A percentile compares a stretch with the other conserved stretches of the same genome.
Conservation (phyloP, 2,888 invertebrate genomes). For the Meiosimyza decipiens region DNA sequence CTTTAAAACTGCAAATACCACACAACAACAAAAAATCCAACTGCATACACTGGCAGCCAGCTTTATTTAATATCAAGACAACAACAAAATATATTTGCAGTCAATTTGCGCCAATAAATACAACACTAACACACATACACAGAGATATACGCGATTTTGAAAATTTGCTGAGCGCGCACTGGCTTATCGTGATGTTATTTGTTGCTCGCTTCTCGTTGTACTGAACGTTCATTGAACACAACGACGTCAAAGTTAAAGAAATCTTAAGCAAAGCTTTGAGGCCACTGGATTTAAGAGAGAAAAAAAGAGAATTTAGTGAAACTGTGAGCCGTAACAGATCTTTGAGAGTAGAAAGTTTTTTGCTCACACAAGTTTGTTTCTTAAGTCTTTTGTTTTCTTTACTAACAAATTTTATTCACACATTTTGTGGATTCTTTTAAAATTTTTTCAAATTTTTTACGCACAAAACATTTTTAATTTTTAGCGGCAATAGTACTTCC, state of each 20-base stretch:
- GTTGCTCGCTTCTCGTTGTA: constrained; percentile 12
- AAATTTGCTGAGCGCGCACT: background rate
- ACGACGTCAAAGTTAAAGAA: background rate
- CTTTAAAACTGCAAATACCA: constrained; percentile 21
- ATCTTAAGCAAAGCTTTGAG: background rate
- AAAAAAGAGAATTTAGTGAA: background rate
- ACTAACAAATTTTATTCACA: no score
- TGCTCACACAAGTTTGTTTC: constrained; percentile 14
- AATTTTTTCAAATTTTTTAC: no score
- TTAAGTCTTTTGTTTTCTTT: constrained; percentile 22
- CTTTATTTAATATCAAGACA: no score
- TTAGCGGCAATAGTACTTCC: no score
- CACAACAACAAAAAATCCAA: background rate
- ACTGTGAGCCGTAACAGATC: background rate
- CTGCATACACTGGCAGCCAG: constrained; percentile 5
- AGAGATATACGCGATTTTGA: no score
- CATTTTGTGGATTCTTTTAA: no score
- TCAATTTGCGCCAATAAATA: constrained; percentile 22
- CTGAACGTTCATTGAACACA: background rate
- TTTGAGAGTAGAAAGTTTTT: no score
- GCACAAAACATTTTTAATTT: no score
- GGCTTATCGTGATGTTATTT: background rate
- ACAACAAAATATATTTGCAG: constrained; percentile 7
- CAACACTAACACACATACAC: background rate
- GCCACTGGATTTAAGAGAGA: background rate